phyloP scores from a whole-genome alignment of 2,797 vertebrate genomes.

The Melanotaenia trifasciata region DNA sequence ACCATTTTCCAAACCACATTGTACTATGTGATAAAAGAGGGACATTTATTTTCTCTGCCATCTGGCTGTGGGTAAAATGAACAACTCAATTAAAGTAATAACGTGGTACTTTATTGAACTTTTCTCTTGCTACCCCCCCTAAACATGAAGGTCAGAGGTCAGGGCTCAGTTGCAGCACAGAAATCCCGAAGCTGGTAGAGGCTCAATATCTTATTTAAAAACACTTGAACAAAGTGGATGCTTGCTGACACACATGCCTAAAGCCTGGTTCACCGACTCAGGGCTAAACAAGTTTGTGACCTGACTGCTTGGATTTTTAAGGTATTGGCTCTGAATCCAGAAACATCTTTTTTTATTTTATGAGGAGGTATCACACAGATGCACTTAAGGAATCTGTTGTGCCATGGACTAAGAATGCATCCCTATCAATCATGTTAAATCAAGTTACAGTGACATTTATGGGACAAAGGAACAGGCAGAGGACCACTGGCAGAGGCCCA shows the following conservation, averaged over 20 bases:
- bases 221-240: conserved; percentile 8
- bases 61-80: background rate
- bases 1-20: background rate
- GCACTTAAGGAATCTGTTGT: conserved; percentile 54
- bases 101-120: conserved; percentile 20
- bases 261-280: background rate
- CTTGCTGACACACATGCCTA: background rate
- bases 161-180: conserved; percentile 35
- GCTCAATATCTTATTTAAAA: conserved; percentile 22
- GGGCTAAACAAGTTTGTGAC: background rate
- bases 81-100: conserved; percentile 25
- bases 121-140: background rate
- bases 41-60: background rate
- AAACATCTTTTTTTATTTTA: conserved; percentile 7
- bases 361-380: conserved; percentile 38
- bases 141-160: conserved; percentile 41
- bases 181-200: conserved; percentile 1
- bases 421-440: conserved; percentile 79
- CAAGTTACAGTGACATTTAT: conserved; percentile 77
- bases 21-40: conserved; percentile 6
- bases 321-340: conserved; percentile 2
- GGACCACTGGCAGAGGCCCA: conserved; percentile 67
- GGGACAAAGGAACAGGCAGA: conserved; percentile 67
- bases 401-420: conserved; percentile 48
- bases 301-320: background rate